Conservation (phyloP, 2,888 invertebrate genomes). For the Pyrrhia umbra region DNA sequence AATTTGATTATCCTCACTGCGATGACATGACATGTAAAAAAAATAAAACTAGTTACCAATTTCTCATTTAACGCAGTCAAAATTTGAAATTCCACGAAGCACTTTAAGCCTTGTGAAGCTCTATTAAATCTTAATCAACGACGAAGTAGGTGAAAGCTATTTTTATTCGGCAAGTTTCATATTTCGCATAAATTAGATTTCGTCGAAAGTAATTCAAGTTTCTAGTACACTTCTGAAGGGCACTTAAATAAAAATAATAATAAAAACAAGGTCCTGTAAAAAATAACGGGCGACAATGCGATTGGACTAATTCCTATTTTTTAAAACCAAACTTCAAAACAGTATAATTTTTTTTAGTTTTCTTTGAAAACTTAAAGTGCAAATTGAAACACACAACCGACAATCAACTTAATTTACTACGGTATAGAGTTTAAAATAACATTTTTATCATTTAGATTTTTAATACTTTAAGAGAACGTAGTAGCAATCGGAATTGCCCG, state of each 20-base stretch:
- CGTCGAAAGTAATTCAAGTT: conserved; percentile 29
- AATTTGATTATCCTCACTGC: neutral
- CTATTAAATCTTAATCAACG: neutral
- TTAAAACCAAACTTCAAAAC: conserved; percentile 54
- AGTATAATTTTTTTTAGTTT: conserved; percentile 60
- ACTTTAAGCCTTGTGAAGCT: neutral
- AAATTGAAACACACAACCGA: conserved; percentile 44
- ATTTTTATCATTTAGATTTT: conserved; percentile 55
- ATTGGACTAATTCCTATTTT: conserved; percentile 54
- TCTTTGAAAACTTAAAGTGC: conserved; percentile 63
- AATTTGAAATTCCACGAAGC: neutral
- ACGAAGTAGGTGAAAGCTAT: neutral
- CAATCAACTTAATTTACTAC: conserved; percentile 58
- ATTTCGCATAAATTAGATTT: conserved; percentile 16
- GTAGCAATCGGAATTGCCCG: conserved; percentile 55
- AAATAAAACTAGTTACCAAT: neutral
- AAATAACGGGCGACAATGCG: conserved; percentile 44
- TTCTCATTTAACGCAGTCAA: neutral
- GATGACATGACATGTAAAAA: neutral
- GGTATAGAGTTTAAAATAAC: conserved; percentile 63
- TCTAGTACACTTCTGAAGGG: conserved; percentile 8
- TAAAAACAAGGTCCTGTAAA: conserved; percentile 37
- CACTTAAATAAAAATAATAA: conserved; percentile 31
- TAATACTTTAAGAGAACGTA: conserved; percentile 57
- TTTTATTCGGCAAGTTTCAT: conserved; percentile 9